Conservation (phyloP, 2,797 vertebrate genomes). For the Sphenodon punctatus region DNA sequence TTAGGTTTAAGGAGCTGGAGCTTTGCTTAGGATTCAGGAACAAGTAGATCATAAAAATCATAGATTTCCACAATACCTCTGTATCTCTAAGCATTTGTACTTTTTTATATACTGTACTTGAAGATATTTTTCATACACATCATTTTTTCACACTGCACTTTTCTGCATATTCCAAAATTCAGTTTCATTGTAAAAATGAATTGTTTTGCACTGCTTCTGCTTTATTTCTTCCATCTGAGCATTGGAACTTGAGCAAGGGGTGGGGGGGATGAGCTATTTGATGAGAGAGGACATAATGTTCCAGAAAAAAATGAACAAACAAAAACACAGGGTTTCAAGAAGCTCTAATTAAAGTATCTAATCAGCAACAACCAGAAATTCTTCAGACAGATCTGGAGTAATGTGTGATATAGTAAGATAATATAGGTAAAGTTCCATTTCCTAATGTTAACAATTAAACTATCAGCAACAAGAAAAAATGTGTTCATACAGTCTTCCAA, state of each 20-base stretch:
- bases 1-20: slow-evolving; percentile 22
- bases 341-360: slow-evolving; percentile 54
- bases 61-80: background rate
- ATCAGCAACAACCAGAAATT: slow-evolving; percentile 54
- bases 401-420: background rate
- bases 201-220: slow-evolving; percentile 41
- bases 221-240: slow-evolving; percentile 53
- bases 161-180: background rate
- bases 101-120: background rate
- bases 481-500: background rate
- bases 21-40: slow-evolving; percentile 14
- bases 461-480: background rate
- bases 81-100: background rate
- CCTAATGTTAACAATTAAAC: slow-evolving; percentile 18
- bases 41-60: background rate
- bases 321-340: background rate
- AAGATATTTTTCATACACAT: background rate
- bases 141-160: background rate
- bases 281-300: slow-evolving; percentile 52
- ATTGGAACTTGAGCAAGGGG: slow-evolving; percentile 53
- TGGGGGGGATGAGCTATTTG: slow-evolving; percentile 54
- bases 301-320: slow-evolving; percentile 43
- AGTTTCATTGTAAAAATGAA: slow-evolving; percentile 31
- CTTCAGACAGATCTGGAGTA: slow-evolving; percentile 42
- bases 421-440: slow-evolving; percentile 11